These are phyloP conservation scores for Muntiacus reevesi DNA, from an alignment of 2,113 vertebrate genomes.

Conservation along the genomic window DNA sequence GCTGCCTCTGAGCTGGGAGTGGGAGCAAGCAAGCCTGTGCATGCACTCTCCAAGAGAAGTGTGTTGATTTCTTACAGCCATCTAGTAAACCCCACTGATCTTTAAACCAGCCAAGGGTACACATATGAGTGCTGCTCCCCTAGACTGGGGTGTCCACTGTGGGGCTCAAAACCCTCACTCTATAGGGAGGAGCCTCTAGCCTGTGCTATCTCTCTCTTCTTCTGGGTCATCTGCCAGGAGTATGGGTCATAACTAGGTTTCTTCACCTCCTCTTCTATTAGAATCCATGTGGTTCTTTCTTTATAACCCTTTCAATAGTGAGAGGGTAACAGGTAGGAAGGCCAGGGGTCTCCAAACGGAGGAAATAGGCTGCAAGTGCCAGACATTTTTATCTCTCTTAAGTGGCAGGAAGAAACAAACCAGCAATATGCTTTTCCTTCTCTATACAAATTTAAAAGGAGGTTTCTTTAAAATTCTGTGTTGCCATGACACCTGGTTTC, in stretches of 20 bases:
- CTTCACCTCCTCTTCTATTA: not conserved
- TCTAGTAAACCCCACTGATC: not conserved
- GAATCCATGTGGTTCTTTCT: not conserved
- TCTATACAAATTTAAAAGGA: too few relatives aligned
- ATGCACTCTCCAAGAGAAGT: not conserved
- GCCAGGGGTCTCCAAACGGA: too few relatives aligned
- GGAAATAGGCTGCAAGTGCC: too few relatives aligned
- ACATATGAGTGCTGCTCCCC: not conserved
- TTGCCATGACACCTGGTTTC: too few relatives aligned
- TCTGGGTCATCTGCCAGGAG: not conserved
- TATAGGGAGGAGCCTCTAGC: not conserved
- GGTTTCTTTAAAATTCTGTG: too few relatives aligned
- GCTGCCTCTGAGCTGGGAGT: not conserved
- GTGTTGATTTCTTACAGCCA: not conserved
- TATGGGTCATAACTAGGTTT: not conserved
- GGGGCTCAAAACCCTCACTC: not conserved
- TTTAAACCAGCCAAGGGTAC: not conserved
- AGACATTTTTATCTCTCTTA: too few relatives aligned
- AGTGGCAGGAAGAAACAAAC: too few relatives aligned
- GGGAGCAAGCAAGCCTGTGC: not conserved
- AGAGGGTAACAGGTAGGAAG: too few relatives aligned
- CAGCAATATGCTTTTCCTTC: too few relatives aligned
- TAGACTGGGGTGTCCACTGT: not conserved
- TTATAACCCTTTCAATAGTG: not conserved
- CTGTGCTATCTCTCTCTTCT: not conserved